Evolutionary conservation across 2,113 vertebrate genomes (phyloP).

Genomic region (Poecilia latipinna): DNA sequence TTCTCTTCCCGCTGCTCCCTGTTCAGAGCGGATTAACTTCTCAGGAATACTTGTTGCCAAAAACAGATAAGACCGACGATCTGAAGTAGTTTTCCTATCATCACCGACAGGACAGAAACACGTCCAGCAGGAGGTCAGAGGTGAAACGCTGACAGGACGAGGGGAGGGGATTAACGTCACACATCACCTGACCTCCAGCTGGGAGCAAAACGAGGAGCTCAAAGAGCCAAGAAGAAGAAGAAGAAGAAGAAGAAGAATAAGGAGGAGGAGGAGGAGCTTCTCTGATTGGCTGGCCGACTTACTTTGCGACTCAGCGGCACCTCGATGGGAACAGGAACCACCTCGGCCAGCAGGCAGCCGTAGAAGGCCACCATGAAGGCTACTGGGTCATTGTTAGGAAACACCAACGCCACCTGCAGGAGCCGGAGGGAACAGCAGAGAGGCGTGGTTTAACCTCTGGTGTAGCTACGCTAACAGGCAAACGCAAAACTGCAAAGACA

Average conservation of each 20-base stretch:
- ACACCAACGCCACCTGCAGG: slow-evolving; percentile 93
- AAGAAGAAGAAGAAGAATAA: too few relatives aligned
- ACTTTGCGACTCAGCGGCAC: slow-evolving; percentile 99
- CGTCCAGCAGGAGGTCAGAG: slow-evolving; percentile 7
- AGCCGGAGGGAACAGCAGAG: neutral
- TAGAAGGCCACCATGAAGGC: slow-evolving; percentile 99
- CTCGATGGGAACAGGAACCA: slow-evolving; percentile 98
- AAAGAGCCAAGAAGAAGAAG: neutral
- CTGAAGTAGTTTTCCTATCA: neutral
- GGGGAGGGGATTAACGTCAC: neutral
- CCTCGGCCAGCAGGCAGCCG: slow-evolving; percentile 94
- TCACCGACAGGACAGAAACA: neutral
- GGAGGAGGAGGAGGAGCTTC: neutral
- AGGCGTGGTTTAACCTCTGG: neutral
- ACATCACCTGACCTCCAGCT: slow-evolving; percentile 18
- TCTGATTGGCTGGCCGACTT: neutral
- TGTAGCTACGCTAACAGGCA: too few relatives aligned
- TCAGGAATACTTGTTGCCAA: slow-evolving; percentile 4
- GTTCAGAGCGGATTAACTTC: neutral
- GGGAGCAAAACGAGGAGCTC: neutral
- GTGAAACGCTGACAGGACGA: slow-evolving; percentile 6
- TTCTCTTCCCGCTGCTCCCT: neutral
- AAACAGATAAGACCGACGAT: slow-evolving; percentile 12
- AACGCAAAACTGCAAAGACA: too few relatives aligned
- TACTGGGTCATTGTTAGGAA: slow-evolving; percentile 98